These are phyloP conservation scores for Aphrocallistes beatrix DNA, from an alignment of 37 sponge, comb jelly and placozoan genomes.

Conservation along the genomic window DNA sequence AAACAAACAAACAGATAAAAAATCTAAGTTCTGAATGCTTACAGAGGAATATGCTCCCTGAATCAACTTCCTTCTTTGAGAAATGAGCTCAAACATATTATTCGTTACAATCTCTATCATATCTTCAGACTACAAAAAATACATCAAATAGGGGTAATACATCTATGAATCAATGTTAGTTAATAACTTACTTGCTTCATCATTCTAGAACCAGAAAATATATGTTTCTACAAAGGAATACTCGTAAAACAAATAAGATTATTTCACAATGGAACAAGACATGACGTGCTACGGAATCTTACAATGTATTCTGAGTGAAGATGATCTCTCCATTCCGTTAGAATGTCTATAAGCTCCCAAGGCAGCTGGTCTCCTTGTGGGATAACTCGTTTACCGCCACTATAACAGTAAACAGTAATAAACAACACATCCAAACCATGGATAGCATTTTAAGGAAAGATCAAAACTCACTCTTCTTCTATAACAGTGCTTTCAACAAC, in stretches of 20 bases:
- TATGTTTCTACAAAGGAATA: neutral
- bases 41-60: conserved; percentile 13
- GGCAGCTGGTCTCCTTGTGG: conserved; percentile 14
- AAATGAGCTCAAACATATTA: conserved; percentile 6
- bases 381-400: neutral
- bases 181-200: neutral
- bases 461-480: neutral
- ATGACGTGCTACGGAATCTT: neutral
- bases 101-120: neutral
- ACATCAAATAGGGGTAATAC: neutral
- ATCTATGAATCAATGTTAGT: neutral
- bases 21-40: neutral
- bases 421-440: neutral
- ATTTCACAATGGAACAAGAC: neutral
- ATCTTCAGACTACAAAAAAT: neutral
- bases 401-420: neutral
- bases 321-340: neutral
- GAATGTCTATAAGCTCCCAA: conserved; percentile 1
- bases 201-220: conserved; percentile 1
- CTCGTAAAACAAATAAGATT: neutral
- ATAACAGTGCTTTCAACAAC: neutral
- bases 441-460: neutral
- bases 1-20: no score
- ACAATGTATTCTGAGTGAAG: conserved; percentile 3
- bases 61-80: conserved; percentile 6